Evolutionary conservation across 2,113 vertebrate genomes (phyloP), one percentile per base, ranked within the genome.

Genomic region (Plecturocebus donacophilus): DNA sequence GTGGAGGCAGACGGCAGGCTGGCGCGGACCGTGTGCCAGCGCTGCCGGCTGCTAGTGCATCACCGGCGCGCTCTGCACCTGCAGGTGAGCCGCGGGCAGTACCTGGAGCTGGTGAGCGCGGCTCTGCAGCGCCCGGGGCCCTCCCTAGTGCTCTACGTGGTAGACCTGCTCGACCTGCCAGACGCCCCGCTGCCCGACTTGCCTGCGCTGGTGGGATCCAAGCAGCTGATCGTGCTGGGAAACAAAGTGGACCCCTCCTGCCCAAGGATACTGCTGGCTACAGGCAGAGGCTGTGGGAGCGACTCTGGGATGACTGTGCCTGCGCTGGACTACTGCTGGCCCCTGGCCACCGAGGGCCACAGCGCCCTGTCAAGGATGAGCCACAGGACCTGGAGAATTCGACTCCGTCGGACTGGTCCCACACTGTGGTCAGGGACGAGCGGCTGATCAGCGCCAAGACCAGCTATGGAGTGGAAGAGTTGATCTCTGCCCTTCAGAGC

Each of bases 241-340:
- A 99, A 99, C 97, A 99, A 99, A 97, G 97, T 99, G 3, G 99
- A 99, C n/a, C n/a, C 97, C 90, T 99, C 83, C 95, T 99, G 68
- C 99, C 99, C 0, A 97, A 97, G 0, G 99, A 99, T 90, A 73
- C 98, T 0, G 98, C 98, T 0, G 98, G 98, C 73, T 99, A 99
- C 98, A 97, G 99, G 96, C 98, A 98, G 83, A 98, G 99, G 23
- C 98, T 99, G 91, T 98, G 95, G 75, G 92, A 94, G 3, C 98
- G 96, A 12, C 97, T 99, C 35, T 40, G 35, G 1, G 85, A 82
- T 1, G 99, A 98, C 81, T 99, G 99, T 13, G 47, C 40, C 16
- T 93, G 94, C 21, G 96, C 91, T 14, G 96, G 96, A 52, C 96
- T 92, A 20, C 66, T 25, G 8, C 52, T 35, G 42, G 68, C 73